These are phyloP conservation scores for Maccullochella peelii DNA, from an alignment of 2,113 vertebrate species.

Conservation along the genomic window DNA sequence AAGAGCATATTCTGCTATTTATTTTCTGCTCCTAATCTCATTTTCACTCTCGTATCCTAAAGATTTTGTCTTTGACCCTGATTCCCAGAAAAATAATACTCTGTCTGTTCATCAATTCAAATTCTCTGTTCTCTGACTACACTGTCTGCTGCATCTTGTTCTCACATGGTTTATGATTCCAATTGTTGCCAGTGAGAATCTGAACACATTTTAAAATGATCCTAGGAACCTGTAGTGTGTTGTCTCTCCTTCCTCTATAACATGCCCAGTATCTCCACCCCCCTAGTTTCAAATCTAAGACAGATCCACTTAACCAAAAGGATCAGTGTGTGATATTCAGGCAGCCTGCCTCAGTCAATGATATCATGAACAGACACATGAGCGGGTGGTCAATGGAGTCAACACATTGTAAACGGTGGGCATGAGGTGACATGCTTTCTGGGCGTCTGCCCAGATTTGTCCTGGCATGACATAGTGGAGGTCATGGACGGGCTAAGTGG, in stretches of 20 bases:
- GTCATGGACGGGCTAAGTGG: conserved; percentile 73
- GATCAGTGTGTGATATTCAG: conserved; percentile 18
- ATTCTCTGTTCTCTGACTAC: neutral
- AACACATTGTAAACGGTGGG: conserved; percentile 67
- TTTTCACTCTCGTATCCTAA: neutral
- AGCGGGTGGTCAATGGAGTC: conserved; percentile 66
- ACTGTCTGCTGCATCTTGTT: neutral
- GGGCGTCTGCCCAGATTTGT: conserved; percentile 75
- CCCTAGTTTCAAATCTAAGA: neutral
- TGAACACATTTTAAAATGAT: neutral
- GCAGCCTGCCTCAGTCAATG: conserved; percentile 31
- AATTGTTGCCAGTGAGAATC: neutral
- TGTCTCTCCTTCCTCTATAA: conserved; percentile 1
- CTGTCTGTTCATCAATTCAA: neutral
- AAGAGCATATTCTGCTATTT: neutral
- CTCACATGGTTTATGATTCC: neutral
- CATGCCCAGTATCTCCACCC: neutral
- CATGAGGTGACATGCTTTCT: conserved; percentile 70
- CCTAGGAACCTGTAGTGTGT: neutral
- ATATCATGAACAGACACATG: conserved; percentile 65
- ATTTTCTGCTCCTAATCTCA: neutral
- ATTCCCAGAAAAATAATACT: neutral
- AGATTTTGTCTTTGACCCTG: neutral
- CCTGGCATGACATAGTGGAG: conserved; percentile 73
- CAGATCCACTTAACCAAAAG: conserved; percentile 12